A percentile compares a stretch with the other conserved stretches of the same genome.
Conservation (phyloP, 2,797 vertebrate species). For the Vultur gryphus region DNA sequence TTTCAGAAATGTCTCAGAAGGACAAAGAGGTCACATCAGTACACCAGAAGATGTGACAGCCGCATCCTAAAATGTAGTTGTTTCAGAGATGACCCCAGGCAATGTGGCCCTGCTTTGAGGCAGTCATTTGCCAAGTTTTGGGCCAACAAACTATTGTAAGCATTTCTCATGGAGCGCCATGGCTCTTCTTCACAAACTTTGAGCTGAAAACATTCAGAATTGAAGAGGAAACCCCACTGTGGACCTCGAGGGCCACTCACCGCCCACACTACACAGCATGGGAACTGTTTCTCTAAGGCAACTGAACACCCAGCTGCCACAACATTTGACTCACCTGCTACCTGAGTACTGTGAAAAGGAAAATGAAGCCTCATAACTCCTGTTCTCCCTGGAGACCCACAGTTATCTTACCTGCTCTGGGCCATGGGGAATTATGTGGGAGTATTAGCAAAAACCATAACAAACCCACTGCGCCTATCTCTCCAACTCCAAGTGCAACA, state of each 20-base stretch:
- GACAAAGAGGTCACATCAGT: neutral
- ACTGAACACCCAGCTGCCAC: neutral
- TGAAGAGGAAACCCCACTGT: neutral
- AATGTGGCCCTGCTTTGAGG: neutral
- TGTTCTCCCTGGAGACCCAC: neutral
- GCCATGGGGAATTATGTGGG: neutral
- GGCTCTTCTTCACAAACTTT: neutral
- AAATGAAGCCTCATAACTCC: neutral
- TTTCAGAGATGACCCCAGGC: neutral
- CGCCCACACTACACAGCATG: neutral
- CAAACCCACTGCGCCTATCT: rapidly evolving
- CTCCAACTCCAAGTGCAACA: neutral
- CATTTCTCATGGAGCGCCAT: rapidly evolving
- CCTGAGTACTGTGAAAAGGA: neutral
- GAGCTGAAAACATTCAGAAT: neutral
- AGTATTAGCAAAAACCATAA: neutral
- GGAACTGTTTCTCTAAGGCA: neutral
- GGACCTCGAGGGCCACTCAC: neutral
- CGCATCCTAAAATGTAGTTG: neutral
- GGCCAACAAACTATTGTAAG: neutral
- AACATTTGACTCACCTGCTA: neutral
- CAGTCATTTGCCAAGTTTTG: neutral
- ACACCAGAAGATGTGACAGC: neutral
- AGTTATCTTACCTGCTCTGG: neutral
- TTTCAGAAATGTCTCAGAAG: neutral